phyloP scores from a whole-genome alignment of 2,113 vertebrate genomes.

The Ranitomeya variabilis region DNA sequence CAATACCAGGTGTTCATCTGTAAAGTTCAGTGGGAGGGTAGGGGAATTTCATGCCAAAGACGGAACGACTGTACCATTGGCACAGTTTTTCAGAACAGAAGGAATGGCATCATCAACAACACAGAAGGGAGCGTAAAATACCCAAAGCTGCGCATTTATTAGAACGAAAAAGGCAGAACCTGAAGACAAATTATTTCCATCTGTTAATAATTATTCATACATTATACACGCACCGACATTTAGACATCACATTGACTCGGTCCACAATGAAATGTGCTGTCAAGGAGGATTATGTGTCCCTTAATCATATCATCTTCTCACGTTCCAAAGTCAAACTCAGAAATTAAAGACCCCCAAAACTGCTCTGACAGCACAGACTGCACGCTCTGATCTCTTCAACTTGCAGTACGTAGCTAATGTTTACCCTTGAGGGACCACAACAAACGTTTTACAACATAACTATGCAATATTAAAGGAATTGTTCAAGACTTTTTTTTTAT shows the following conservation, averaged over 20 bases:
- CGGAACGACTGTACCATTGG: conserved; percentile 10
- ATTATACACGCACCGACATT: background rate
- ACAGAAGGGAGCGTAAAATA: background rate
- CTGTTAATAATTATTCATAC: background rate
- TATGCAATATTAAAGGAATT: too few relatives aligned
- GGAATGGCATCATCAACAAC: background rate
- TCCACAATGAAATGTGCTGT: background rate
- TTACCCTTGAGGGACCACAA: too few relatives aligned
- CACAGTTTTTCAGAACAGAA: conserved; percentile 32
- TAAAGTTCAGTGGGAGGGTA: conserved; percentile 40
- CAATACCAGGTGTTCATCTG: conserved; percentile 51
- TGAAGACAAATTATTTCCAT: background rate
- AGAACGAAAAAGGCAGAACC: background rate
- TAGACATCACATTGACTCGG: background rate
- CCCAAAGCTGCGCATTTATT: background rate
- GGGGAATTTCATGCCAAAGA: conserved; percentile 17
- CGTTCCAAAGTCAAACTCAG: too few relatives aligned
- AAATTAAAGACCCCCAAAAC: too few relatives aligned
- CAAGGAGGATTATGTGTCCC: too few relatives aligned
- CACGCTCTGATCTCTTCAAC: too few relatives aligned
- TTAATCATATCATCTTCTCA: too few relatives aligned
- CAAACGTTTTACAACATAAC: too few relatives aligned
- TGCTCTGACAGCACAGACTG: too few relatives aligned
- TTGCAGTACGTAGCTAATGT: too few relatives aligned
- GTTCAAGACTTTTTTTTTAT: too few relatives aligned